Evolutionary conservation across 1,140 invertebrate genomes (phyloP).

Genomic region (Cydia strobilella): DNA sequence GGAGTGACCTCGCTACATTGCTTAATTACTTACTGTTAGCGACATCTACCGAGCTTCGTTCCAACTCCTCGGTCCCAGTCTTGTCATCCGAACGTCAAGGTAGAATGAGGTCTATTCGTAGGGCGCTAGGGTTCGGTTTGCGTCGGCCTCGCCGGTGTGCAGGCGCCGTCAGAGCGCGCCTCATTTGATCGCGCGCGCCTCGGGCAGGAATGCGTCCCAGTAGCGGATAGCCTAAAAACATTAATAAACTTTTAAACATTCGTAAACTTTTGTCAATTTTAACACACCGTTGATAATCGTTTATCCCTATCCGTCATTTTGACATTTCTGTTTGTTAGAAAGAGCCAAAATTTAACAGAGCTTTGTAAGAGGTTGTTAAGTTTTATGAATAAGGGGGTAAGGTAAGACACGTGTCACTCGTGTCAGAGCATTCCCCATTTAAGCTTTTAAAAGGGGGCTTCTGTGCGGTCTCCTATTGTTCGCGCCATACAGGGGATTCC

Average conservation of each 20-base stretch:
- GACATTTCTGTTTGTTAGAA: too few relatives aligned
- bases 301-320: too few relatives aligned
- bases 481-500: too few relatives aligned
- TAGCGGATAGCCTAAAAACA: conserved; percentile 91
- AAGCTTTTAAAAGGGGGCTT: too few relatives aligned
- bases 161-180: conserved; percentile 46
- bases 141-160: conserved; percentile 26
- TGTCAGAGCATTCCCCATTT: too few relatives aligned
- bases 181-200: conserved; percentile 92
- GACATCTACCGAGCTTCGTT: conserved; percentile 11
- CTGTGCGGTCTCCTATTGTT: too few relatives aligned
- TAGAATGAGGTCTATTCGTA: neutral
- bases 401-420: too few relatives aligned
- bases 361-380: too few relatives aligned
- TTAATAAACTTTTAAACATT: neutral
- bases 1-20: neutral
- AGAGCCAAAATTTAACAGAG: too few relatives aligned
- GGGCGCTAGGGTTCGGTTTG: conserved; percentile 35
- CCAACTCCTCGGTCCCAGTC: conserved; percentile 2
- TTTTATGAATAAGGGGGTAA: too few relatives aligned
- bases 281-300: too few relatives aligned
- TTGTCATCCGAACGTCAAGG: conserved; percentile 40
- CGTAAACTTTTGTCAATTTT: too few relatives aligned
- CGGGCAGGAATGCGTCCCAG: conserved; percentile 96
- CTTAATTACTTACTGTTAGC: neutral